Evolutionary conservation across 2,888 invertebrate genomes (phyloP), one percentile per base, ranked within the genome.

Genomic region (Ganaspis brasiliensis): DNA sequence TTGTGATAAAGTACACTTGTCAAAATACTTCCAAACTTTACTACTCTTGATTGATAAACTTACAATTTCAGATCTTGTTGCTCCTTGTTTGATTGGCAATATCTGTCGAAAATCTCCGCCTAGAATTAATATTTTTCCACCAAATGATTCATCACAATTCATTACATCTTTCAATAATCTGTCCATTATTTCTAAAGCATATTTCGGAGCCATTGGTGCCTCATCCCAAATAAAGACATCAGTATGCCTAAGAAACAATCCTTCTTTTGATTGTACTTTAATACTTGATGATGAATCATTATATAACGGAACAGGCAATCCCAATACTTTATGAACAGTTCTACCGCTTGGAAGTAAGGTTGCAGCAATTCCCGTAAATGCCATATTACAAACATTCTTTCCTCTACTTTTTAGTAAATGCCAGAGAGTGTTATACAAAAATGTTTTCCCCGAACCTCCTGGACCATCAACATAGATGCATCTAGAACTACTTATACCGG

Each of bases 391-490:
- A 73, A 67, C 77, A 49, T 73, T 26, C 16, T 59, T 21, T 73
- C 45, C 74, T 21, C 56, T n/a, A 26, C 81, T 72, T 80, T 84
- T 74, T 0, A 84, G 6, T 2, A 67, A 12, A 35, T 73, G 45
- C 19, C 52, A 52, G 8, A 52, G 16, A 16, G 52, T 52, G 2
- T 8, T 52, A n/a, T 82, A 71, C 0, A 86, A 5, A 8, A 52
- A 52, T 19, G 52, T 52, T 52, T 52, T 52, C 3, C 52, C 52
- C n/a, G 52, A 52, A 52, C 52, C 19, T 5, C 52, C 52, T 19
- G 16, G 52, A 16, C 90, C 91, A 82, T 92, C 91, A 26, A 81
- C 77, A 83, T n/a, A n/a, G 10, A 79, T 40, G 45, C 71, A 78
- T 21, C 52, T 52, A 52, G 6, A 52, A 52, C 16, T 52, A 52